Base-by-base conservation (phyloP, 2,113 vertebrate species). In the Vimba vimba region DNA sequence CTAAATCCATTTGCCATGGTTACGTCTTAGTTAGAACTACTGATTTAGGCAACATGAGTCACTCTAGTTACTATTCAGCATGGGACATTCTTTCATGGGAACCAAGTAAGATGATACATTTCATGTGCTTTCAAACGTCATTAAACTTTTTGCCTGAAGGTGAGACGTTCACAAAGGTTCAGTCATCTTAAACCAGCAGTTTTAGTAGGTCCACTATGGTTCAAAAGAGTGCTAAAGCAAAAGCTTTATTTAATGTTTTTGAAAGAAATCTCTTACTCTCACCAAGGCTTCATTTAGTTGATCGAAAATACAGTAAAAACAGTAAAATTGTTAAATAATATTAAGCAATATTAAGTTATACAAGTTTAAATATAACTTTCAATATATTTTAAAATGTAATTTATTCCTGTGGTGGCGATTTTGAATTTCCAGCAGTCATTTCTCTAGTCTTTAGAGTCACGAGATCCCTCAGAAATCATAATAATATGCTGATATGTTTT, bases 21-120 rank as follows among this genome's bases (percentile, higher is more conserved):
- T 78, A n/a, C 0, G 5, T 39, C 77, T 30, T 43, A 33, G 36
- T n/a, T 11, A 52, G 33, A 30, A 86, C 45, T 36, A 57, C 43
- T 10, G 15, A 83, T 75, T 50, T 25, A 66, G 84, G 62, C 83
- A 68, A 43, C 36, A 64, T 23, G 55, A 82, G 36, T 25, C 57
- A 39, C 39, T 39, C 15, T 15, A 4, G 59, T 55, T 21, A 60
- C 74, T n/a, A 45, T 33, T 50, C 57, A 77, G 3, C 30, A 17
- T 17, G 8, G 21, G 39, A 11, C 64, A 13, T 76, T 85, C 68
- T 68, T 59, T 8, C 71, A 69, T 47, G 60, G 47, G 78, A 77
- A 69, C 59, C 2, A 23, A 19, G 71, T 30, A 59, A 69, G 19
- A 19, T 19, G 47, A 77, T 11, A 25, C 25, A 39, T 71, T 17